A percentile compares a stretch with the other conserved stretches of the same genome.
Evolutionary conservation across 1,140 invertebrate genomes (phyloP).

Genomic region (Mycetomoellerius zeteki): DNA sequence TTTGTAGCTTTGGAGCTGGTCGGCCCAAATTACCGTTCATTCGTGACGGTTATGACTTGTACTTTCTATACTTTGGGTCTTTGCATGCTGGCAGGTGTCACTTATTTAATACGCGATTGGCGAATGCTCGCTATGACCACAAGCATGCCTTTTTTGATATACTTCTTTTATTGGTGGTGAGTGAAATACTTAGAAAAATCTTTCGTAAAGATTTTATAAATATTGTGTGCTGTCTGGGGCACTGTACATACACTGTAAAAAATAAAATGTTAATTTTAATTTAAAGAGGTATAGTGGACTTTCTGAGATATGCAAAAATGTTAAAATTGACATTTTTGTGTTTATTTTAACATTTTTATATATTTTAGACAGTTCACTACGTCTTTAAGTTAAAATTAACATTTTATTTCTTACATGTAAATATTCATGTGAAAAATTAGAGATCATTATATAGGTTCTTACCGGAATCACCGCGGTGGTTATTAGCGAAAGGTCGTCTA

Average conservation of each 20-base stretch:
- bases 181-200: slow-evolving; percentile 63
- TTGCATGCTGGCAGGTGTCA: slow-evolving; percentile 93
- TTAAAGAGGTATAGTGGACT: too few species aligned
- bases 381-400: background rate
- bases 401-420: background rate
- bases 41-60: slow-evolving; percentile 96
- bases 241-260: too few species aligned
- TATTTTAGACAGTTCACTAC: too few species aligned
- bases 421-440: background rate
- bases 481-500: slow-evolving; percentile 92
- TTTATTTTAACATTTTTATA: too few species aligned
- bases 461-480: slow-evolving; percentile 95
- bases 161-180: slow-evolving; percentile 94
- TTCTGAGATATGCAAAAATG: too few species aligned
- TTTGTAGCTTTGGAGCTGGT: slow-evolving; percentile 95
- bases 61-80: slow-evolving; percentile 95
- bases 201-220: too few species aligned
- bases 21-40: slow-evolving; percentile 95
- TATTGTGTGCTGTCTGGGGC: too few species aligned
- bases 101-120: slow-evolving; percentile 95
- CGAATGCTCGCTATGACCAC: slow-evolving; percentile 92
- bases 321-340: too few species aligned
- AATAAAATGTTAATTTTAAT: too few species aligned
- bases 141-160: slow-evolving; percentile 94
- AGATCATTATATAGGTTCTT: slow-evolving; percentile 88